Evolutionary conservation across 1,140 invertebrate species (phyloP), one percentile per base, ranked within the genome.

Genomic region (Cydia pomonella): DNA sequence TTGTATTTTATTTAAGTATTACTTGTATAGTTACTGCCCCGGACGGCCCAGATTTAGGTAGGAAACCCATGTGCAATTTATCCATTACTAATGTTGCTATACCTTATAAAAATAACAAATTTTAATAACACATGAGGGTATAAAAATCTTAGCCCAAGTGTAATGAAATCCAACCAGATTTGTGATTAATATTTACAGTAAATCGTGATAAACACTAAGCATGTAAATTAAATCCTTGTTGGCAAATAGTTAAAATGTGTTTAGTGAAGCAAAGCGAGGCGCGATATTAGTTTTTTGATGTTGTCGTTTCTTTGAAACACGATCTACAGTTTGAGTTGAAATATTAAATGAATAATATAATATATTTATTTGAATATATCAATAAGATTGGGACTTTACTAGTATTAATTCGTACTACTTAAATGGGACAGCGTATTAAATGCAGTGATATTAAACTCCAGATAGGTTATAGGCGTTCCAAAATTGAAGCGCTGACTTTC

Each of bases 231-330:
- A n/a, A 21, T 33, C n/a, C 16, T 69, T 69, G 64, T 69, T 18
- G 64, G 29, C 64, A 18, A 69, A 69, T 18, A 38, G 23, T 16
- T 69, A 38, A 9, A 69, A 69, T 69, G 64, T 69, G 64, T 69
- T 69, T 33, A 69, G 64, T 69, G 64, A 69, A 69, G 64, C 64
- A 27, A 69, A 69, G 64, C 64, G 29, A 69, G 64, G 64, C 64
- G 29, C n/a, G 33, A 72, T 72, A 16, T 72, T 25, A 72, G 44
- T 47, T 41, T n/a, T 29, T 38, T 47, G 18, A 72, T 41, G 3
- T 44, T 10, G 69, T 72, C 33, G 33, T 21, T 1, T 66, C 23
- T 4, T 66, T 66, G 63, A 7, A n/a, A 66, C 21, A 27, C 13
- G 21, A 63, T 63, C 25, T 63, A 63, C 62, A 27, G 21, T 3